Base-by-base conservation (phyloP, 1,140 invertebrate species). In the Thaumetopoea pityocampa region DNA sequence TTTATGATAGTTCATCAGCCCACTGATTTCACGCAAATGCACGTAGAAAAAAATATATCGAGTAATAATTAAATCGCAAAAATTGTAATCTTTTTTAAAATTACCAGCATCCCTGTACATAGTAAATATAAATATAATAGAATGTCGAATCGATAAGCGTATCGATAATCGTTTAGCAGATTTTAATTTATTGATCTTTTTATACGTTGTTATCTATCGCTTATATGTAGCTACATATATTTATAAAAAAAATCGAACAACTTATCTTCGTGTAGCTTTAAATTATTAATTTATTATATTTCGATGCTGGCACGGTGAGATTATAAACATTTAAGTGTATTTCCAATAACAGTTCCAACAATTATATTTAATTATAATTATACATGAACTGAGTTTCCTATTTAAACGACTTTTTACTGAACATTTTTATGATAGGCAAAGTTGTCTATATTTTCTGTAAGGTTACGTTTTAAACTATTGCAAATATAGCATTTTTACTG, bases 291-390 rank as follows among this genome's bases (percentile, higher is more conserved):
- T 41, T 49, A 44, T 50, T 38, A 47, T 54, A 51, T 45, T n/a
- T 52, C 58, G 66, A 55, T 58, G 67, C 63, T 70, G 70, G 64
- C 62, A 64, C 70, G 68, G 62, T 74, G 68, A 78, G 70, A 70
- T 72, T 70, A 60, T 64, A 62, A 42, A 52, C 41, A 46, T 32
- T 15, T 70, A 70, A 66, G 59, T 49, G 37, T 48, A 43, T 41
- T 53, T 45, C 29, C 36, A 38, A 18, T 44, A 37, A 37, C 27
- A 43, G 29, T 49, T 45, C 40, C 37, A 23, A 24, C 27, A 41
- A 38, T 38, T 38, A 38, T 38, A 38, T 40, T n/a, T 30, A 22
- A 40, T 26, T 40, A 40, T 40, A 40, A 30, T 41, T 29, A 22
- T 23, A 41, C 22, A 12, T 32, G 37, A 41, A 41, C 37, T 41